Conservation (phyloP, 2,888 invertebrate species). For the Iphiclides podalirius region DNA sequence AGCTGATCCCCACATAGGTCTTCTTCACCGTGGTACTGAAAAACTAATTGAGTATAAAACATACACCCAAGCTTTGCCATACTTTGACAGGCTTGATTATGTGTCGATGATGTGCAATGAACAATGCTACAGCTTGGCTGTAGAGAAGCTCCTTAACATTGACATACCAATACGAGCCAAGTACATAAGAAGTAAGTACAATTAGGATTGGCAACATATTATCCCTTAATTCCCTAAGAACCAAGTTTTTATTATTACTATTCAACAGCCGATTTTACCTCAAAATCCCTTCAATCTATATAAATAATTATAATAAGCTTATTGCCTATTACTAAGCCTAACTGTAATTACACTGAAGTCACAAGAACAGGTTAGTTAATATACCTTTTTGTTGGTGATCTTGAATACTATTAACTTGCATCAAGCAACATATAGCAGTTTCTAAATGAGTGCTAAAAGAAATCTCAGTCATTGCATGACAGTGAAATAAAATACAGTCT, state of each 20-base stretch:
- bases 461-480: no score
- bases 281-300: no score
- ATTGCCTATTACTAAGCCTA: no score
- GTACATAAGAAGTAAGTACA: constrained; percentile 92
- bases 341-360: no score
- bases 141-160: constrained; percentile 97
- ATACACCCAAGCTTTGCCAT: constrained; percentile 97
- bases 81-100: constrained; percentile 98
- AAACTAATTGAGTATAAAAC: constrained; percentile 99
- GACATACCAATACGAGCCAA: constrained; percentile 96
- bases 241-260: not conserved
- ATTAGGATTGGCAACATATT: not conserved
- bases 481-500: no score
- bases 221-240: no score
- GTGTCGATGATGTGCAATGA: constrained; percentile 99
- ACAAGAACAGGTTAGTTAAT: no score
- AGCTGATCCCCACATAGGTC: constrained; percentile 98
- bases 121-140: constrained; percentile 96
- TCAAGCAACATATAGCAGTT: no score
- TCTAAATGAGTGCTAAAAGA: no score
- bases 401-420: no score
- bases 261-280: not conserved
- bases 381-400: no score
- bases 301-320: no score
- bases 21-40: constrained; percentile 98